A percentile compares a stretch with the other conserved stretches of the same genome.
Evolutionary conservation across 2,888 invertebrate genomes (phyloP).

Genomic region (Nephrocerus scutellatus): DNA sequence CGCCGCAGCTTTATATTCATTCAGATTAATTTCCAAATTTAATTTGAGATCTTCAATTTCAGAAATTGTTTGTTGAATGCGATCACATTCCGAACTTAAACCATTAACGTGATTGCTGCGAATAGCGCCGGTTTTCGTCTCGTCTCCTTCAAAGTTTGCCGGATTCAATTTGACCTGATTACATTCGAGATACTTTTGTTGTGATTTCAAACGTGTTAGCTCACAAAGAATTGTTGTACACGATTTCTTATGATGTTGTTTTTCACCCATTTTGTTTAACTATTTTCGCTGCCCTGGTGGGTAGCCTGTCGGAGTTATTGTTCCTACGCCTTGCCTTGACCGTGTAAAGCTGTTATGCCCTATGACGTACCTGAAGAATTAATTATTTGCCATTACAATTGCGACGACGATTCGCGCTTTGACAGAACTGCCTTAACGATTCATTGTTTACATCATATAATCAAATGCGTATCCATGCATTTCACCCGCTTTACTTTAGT

Average conservation of each 20-base stretch:
- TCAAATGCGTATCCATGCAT: slow-evolving; percentile 40
- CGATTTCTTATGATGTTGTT: slow-evolving; percentile 24
- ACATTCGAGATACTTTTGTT: slow-evolving; percentile 46
- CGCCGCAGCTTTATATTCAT: slow-evolving; percentile 26
- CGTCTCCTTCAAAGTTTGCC: slow-evolving; percentile 32
- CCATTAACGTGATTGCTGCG: background rate
- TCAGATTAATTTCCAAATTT: slow-evolving; percentile 29
- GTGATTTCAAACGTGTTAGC: slow-evolving; percentile 43
- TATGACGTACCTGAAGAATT: no score
- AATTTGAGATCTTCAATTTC: slow-evolving; percentile 38
- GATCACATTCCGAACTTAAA: background rate
- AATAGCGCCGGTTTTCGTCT: no score
- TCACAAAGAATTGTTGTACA: slow-evolving; percentile 40
- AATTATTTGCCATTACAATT: background rate
- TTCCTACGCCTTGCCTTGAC: no score
- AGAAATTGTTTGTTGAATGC: slow-evolving; percentile 21
- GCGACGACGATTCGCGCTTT: slow-evolving; percentile 1
- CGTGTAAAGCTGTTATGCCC: no score
- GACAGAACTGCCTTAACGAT: background rate
- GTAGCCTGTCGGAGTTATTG: background rate
- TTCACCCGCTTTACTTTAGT: no score
- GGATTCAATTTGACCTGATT: slow-evolving; percentile 41
- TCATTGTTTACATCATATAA: slow-evolving; percentile 40
- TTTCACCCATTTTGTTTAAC: slow-evolving; percentile 12
- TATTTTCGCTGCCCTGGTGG: slow-evolving; percentile 4